These are phyloP conservation scores for Onychostruthus taczanowskii DNA, from an alignment of 2,113 vertebrate genomes.

Conservation along the genomic window DNA sequence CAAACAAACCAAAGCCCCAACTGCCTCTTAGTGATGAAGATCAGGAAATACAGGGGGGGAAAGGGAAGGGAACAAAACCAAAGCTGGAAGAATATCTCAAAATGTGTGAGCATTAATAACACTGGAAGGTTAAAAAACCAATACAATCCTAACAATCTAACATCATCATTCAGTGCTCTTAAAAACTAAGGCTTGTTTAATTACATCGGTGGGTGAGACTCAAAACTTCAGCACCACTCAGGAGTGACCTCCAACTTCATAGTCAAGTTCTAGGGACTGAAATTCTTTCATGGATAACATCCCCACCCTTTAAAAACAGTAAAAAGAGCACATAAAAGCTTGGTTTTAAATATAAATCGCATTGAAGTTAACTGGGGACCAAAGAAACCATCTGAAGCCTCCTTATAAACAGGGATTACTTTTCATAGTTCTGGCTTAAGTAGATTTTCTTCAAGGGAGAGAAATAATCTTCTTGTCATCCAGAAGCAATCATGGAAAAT, in stretches of 20 bases:
- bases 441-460: background rate
- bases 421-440: background rate
- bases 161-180: background rate
- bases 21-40: background rate
- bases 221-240: background rate
- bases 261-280: background rate
- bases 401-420: background rate
- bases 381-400: background rate
- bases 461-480: background rate
- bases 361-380: background rate
- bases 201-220: background rate
- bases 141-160: background rate
- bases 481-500: background rate
- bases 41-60: fast-evolving
- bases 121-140: background rate
- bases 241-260: background rate
- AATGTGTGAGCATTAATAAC: background rate
- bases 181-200: background rate
- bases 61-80: background rate
- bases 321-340: background rate
- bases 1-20: background rate
- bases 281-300: background rate
- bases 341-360: background rate
- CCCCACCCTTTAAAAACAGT: background rate
- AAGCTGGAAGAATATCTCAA: background rate